Conservation (phyloP, 2,888 invertebrate species). For the Perizoma affinitatum region DNA sequence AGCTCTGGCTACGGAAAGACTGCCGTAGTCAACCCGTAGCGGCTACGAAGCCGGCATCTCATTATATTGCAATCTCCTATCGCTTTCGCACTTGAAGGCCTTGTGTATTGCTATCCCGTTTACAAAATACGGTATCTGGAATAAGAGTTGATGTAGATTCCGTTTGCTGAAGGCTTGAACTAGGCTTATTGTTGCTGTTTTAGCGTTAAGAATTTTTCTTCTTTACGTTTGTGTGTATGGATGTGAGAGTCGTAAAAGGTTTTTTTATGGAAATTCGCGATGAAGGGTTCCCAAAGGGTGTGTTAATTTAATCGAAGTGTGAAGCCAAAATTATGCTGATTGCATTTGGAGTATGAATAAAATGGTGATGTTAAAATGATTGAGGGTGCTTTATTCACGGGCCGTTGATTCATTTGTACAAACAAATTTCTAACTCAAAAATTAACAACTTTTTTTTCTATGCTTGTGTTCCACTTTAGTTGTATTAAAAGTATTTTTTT, state of each 20-base stretch:
- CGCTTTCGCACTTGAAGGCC: conserved; percentile 33
- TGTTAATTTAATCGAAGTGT: conserved; percentile 32
- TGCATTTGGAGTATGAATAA: conserved; percentile 31
- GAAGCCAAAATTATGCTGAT: conserved; percentile 37
- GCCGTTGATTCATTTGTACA: too few relatives aligned
- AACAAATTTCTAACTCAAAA: too few relatives aligned
- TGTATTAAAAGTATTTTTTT: too few relatives aligned
- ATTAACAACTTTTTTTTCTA: too few relatives aligned
- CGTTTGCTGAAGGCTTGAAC: conserved; percentile 70
- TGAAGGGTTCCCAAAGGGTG: conserved; percentile 20
- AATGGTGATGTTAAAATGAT: conserved; percentile 29
- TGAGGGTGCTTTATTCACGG: conserved; percentile 11
- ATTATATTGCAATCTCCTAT: conserved; percentile 28
- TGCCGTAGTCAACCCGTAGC: conserved; percentile 57
- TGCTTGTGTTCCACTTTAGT: too few relatives aligned
- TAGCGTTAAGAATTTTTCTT: conserved; percentile 47
- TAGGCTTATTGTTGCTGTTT: conserved; percentile 72
- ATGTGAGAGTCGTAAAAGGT: conserved; percentile 19
- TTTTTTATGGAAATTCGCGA: conserved; percentile 27
- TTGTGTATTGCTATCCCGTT: conserved; percentile 50
- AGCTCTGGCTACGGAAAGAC: conserved; percentile 60
- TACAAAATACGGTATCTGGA: conserved; percentile 59
- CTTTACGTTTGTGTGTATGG: conserved; percentile 18
- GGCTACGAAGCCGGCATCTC: conserved; percentile 51
- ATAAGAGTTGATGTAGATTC: conserved; percentile 58